Evolutionary conservation across 2,888 invertebrate genomes (phyloP).

Genomic region (Eurois occulta): DNA sequence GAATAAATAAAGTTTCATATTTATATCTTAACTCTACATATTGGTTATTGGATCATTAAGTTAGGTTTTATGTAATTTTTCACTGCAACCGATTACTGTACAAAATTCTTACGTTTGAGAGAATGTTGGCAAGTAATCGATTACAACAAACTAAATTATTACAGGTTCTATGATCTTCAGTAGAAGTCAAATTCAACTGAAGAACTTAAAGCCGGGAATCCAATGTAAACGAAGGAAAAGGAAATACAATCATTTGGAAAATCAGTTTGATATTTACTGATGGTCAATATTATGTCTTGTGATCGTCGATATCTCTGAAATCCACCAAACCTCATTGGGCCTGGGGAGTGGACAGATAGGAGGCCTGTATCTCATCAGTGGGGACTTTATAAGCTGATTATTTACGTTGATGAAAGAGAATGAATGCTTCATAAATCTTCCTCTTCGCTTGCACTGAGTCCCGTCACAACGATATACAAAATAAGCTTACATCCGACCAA

Average conservation of each 20-base stretch:
- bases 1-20: constrained; percentile 61
- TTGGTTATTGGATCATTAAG: constrained; percentile 42
- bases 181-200: not conserved
- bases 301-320: not conserved
- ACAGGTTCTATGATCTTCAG: not conserved
- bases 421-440: not conserved
- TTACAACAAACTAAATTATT: constrained; percentile 2
- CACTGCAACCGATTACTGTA: constrained; percentile 9
- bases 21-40: constrained; percentile 53
- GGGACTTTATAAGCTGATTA: not conserved
- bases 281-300: not conserved
- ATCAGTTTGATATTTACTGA: not conserved
- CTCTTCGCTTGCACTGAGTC: constrained; percentile 31
- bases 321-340: not conserved
- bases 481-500: constrained; percentile 49
- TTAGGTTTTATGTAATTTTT: constrained; percentile 18
- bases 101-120: not conserved
- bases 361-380: not conserved
- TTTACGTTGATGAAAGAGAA: not conserved
- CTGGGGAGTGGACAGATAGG: not conserved
- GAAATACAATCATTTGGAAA: not conserved
- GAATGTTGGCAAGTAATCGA: constrained; percentile 8
- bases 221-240: constrained; percentile 23
- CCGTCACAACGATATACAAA: constrained; percentile 31
- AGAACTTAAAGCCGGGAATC: constrained; percentile 19